A percentile compares a stretch with the other conserved stretches of the same genome.
These are phyloP conservation scores for Drepana arcuata DNA, from an alignment of 1,140 invertebrate genomes.

Conservation along the genomic window DNA sequence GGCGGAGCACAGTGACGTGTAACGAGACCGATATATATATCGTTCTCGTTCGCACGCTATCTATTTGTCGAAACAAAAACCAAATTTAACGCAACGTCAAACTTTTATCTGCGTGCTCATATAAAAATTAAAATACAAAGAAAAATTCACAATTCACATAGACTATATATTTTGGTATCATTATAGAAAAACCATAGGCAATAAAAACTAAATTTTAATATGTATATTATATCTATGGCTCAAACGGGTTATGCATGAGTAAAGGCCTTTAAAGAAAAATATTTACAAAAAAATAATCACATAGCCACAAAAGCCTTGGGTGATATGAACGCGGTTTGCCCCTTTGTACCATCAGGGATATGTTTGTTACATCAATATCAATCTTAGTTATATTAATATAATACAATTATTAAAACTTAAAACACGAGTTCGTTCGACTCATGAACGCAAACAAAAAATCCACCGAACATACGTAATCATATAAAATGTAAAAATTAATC, in stretches of 20 bases:
- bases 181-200: neutral
- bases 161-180: too few relatives aligned
- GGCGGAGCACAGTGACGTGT: too few relatives aligned
- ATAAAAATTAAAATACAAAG: too few relatives aligned
- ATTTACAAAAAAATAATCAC: constrained; percentile 36
- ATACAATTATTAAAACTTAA: neutral
- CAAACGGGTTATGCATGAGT: neutral
- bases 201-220: neutral
- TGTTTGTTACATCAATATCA: constrained; percentile 9
- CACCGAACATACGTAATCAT: neutral
- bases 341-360: constrained; percentile 22
- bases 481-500: constrained; percentile 37
- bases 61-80: too few relatives aligned
- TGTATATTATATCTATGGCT: neutral
- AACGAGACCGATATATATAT: too few relatives aligned
- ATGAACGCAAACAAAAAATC: neutral
- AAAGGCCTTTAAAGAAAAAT: constrained; percentile 19
- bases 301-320: constrained; percentile 41
- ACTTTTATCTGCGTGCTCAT: too few relatives aligned
- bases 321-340: constrained; percentile 34
- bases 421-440: neutral
- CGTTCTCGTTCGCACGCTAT: too few relatives aligned
- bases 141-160: too few relatives aligned
- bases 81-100: too few relatives aligned
- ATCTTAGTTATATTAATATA: neutral